Evolutionary conservation across 2,113 vertebrate species (phyloP).

Genomic region (Tretioscincus oriximinensis): DNA sequence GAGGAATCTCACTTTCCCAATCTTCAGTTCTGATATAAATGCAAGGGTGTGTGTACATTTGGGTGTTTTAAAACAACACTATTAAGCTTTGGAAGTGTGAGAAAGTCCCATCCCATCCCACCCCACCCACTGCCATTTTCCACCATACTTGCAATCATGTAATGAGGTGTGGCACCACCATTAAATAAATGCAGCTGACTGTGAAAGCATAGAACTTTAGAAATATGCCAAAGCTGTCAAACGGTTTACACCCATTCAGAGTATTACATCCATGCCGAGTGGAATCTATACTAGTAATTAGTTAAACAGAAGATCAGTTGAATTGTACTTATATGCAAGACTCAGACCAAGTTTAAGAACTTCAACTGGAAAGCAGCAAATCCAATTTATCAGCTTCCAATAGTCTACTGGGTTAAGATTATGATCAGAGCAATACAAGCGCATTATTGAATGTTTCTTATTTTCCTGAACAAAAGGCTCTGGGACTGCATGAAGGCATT

Average conservation of each 20-base stretch:
- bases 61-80: neutral
- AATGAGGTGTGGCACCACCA: conserved; percentile 8
- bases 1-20: neutral
- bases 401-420: neutral
- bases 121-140: neutral
- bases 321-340: neutral
- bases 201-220: neutral
- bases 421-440: neutral
- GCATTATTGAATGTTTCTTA: neutral
- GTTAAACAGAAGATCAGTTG: neutral
- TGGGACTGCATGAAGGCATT: neutral
- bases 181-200: conserved; percentile 10
- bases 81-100: neutral
- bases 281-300: neutral
- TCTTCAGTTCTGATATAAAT: neutral
- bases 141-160: neutral
- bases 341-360: neutral
- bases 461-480: neutral
- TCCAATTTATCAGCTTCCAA: neutral
- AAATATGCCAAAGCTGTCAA: neutral
- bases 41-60: neutral
- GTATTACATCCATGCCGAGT: neutral
- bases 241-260: too few species aligned
- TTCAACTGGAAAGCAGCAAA: neutral
- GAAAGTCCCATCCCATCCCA: neutral